Evolutionary conservation across 2,797 vertebrate genomes (phyloP), one percentile per base, ranked within the genome.

Genomic region (Chromis chromis): DNA sequence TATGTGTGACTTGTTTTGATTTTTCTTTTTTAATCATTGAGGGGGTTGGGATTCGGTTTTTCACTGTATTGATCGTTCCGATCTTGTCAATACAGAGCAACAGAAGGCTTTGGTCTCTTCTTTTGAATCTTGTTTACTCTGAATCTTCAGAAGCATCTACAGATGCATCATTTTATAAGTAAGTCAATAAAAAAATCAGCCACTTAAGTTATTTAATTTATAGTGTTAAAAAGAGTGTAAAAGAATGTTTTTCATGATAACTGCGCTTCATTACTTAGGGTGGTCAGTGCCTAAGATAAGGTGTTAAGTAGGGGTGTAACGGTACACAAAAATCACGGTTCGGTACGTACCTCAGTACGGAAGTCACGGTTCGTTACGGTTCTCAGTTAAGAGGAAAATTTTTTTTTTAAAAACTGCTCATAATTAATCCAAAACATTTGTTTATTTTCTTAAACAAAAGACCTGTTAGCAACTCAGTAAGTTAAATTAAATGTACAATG

Each of bases 1-100:
- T 82, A 70, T 69, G 42, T 85, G 39, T 6, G 22, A 73, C 63
- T 31, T 78, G 49, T 56, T 83, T 72, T 78, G 46, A 67, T 48
- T 78, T n/a, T 14, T 53, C 31, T 54, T 61, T 60, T 55, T 72
- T 64, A 58, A 50, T 85, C 17, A 9, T 82, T 73, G 28, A 65
- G 40, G 22, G 46, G 57, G 53, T 54, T 11, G 33, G 46, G 66
- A 44, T 70, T 74, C 75, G 6, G 24, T 63, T 72, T 75, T 81
- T 59, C 21, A 49, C 13, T 19, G 16, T 50, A 74, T 73, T 68
- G 76, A 85, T 86, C 65, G 33, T 5, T 50, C 52, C 3, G 4
- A 13, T 25, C 64, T 60, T 57, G 46, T 69, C 76, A 67, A 46
- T 78, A 57, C 25, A 25, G 42, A 21, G 44, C 27, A 54, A 42